Percentiles rank a stretch among this genome's conserved stretches.
Evolutionary conservation across 2,797 vertebrate genomes (phyloP).

Genomic region (Microhierax caerulescens): DNA sequence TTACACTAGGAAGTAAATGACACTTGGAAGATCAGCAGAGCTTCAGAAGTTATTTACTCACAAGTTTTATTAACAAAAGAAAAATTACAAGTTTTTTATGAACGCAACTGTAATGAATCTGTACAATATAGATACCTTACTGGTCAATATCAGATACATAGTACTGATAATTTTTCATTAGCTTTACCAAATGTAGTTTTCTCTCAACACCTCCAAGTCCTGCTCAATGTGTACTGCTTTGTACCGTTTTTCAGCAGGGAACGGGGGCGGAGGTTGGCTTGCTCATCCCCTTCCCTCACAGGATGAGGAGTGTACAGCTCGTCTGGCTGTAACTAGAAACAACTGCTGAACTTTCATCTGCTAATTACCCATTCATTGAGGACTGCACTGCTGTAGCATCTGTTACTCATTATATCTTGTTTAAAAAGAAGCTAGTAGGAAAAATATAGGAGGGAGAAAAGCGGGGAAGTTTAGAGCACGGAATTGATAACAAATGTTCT

Average conservation of each 20-base stretch:
- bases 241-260: background rate
- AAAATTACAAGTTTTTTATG: background rate
- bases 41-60: background rate
- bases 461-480: background rate
- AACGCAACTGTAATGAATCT: background rate
- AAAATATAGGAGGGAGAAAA: background rate
- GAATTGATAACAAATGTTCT: slow-evolving; percentile 50
- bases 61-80: background rate
- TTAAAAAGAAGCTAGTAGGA: slow-evolving; percentile 29
- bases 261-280: background rate
- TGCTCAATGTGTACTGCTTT: accelerated
- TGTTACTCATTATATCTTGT: slow-evolving; percentile 25
- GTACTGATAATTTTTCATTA: background rate
- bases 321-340: slow-evolving; percentile 5
- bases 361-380: slow-evolving; percentile 19
- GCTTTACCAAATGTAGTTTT: background rate
- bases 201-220: background rate
- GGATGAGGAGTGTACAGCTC: background rate
- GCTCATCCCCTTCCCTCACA: background rate
- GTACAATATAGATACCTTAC: background rate
- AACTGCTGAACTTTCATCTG: slow-evolving; percentile 33
- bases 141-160: background rate
- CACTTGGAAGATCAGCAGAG: background rate
- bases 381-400: slow-evolving; percentile 20
- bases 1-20: background rate